A percentile compares a stretch with the other conserved stretches of the same genome.
Evolutionary conservation across 64 coral and sea anemone species (phyloP).

Genomic region (Platygyra sinensis): DNA sequence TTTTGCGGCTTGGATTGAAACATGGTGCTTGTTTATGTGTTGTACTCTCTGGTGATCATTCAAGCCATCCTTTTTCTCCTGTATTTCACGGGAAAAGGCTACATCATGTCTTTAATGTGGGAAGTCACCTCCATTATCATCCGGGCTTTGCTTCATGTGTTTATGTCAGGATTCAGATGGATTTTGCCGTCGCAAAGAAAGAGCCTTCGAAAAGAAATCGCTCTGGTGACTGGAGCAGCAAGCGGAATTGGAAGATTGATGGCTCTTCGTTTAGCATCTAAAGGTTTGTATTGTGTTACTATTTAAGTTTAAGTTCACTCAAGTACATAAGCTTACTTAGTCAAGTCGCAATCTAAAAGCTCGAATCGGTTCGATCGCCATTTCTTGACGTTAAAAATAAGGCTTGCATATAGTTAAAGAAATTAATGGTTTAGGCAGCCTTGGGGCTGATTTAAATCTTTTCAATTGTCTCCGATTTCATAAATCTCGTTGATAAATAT

Average conservation of each 20-base stretch:
- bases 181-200: constrained; percentile 59
- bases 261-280: constrained; percentile 62
- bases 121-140: constrained; percentile 40
- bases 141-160: constrained; percentile 5
- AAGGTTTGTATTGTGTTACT: constrained; percentile 55
- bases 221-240: constrained; percentile 77
- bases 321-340: too few species aligned
- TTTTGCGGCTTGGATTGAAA: neutral
- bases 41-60: constrained; percentile 63
- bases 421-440: too few species aligned
- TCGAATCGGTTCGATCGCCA: too few species aligned
- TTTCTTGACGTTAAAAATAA: too few species aligned
- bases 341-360: too few species aligned
- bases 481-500: too few species aligned
- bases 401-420: too few species aligned
- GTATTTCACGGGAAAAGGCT: constrained; percentile 81
- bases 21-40: constrained; percentile 15
- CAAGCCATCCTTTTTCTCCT: constrained; percentile 73
- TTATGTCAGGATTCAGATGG: constrained; percentile 48
- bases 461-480: too few species aligned
- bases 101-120: constrained; percentile 40
- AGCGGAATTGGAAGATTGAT: constrained; percentile 85
- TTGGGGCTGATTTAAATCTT: too few species aligned
- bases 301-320: too few species aligned
- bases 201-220: constrained; percentile 56